Percentiles rank a stretch among this genome's conserved stretches.
Evolutionary conservation across 2,888 invertebrate genomes (phyloP).

Genomic region (Campoletis raptor): DNA sequence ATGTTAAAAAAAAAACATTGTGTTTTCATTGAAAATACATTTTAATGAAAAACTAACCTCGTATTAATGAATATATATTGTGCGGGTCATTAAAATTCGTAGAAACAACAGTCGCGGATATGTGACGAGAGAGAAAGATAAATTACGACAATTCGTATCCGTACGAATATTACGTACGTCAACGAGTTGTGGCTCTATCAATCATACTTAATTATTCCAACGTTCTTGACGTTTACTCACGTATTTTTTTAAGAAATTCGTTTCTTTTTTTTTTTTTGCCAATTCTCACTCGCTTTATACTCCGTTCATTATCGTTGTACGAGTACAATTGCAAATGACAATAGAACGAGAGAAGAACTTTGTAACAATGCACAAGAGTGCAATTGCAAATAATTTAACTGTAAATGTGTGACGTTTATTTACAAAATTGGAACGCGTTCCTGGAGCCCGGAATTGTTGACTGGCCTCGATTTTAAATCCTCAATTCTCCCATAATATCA

Average conservation of each 20-base stretch:
- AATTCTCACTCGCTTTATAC: conserved; percentile 47
- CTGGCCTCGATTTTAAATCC: conserved; percentile 78
- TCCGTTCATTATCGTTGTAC: conserved; percentile 40
- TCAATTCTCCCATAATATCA: conserved; percentile 52
- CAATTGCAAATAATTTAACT: conserved; percentile 57
- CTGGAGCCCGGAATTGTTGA: conserved; percentile 79
- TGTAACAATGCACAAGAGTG: conserved; percentile 22
- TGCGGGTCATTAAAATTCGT: conserved; percentile 63
- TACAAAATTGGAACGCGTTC: conserved; percentile 81
- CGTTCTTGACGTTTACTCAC: conserved; percentile 51
- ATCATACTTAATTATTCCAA: conserved; percentile 68
- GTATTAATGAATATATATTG: conserved; percentile 44
- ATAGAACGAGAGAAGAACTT: conserved; percentile 36
- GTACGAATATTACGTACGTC: conserved; percentile 49
- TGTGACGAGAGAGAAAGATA: conserved; percentile 36
- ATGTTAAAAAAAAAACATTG: not conserved
- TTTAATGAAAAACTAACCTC: conserved; percentile 19
- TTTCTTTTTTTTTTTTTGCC: conserved; percentile 6
- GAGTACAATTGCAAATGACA: conserved; percentile 49
- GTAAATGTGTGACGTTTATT: conserved; percentile 33
- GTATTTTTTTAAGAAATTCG: conserved; percentile 18
- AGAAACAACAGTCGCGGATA: conserved; percentile 54
- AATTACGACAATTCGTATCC: conserved; percentile 39
- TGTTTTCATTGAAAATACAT: not conserved
- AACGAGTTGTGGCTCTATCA: conserved; percentile 59